phyloP scores from a whole-genome alignment of 2,888 invertebrate species.

The Saturnia japonica region DNA sequence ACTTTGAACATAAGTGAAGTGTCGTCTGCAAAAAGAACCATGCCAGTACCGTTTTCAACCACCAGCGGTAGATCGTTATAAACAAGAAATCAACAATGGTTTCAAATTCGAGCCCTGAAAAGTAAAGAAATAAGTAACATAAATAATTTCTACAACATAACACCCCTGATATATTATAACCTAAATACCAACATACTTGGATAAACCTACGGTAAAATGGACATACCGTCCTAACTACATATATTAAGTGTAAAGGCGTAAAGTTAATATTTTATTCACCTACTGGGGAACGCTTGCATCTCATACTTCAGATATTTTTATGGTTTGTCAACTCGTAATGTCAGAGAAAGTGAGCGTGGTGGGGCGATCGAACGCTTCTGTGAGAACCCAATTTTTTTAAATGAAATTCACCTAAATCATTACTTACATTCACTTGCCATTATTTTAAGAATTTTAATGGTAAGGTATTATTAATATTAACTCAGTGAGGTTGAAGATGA shows the following conservation, averaged over 20 bases:
- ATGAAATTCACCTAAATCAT: slow-evolving; percentile 45
- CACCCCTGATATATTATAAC: too few relatives aligned
- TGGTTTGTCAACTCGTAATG: slow-evolving; percentile 45
- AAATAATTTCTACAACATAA: too few relatives aligned
- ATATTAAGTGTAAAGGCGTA: neutral
- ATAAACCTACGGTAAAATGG: neutral
- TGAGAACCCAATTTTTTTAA: slow-evolving; percentile 52
- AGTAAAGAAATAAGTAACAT: too few relatives aligned
- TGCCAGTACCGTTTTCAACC: too few relatives aligned
- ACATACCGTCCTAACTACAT: neutral
- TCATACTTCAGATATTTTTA: slow-evolving; percentile 40
- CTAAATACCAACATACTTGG: too few relatives aligned
- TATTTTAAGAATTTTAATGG: neutral
- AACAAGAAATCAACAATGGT: too few relatives aligned
- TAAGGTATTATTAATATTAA: neutral
- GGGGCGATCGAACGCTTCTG: slow-evolving; percentile 31
- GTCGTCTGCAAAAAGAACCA: too few relatives aligned
- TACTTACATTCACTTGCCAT: slow-evolving; percentile 44
- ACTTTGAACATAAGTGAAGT: too few relatives aligned
- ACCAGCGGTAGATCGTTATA: too few relatives aligned
- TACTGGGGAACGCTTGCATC: slow-evolving; percentile 25
- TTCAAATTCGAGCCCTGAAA: too few relatives aligned
- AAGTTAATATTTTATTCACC: neutral
- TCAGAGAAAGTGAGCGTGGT: slow-evolving; percentile 53
- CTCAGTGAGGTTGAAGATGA: too few relatives aligned